phyloP scores from a whole-genome alignment of 2,888 invertebrate species.

The Timandra comae region DNA sequence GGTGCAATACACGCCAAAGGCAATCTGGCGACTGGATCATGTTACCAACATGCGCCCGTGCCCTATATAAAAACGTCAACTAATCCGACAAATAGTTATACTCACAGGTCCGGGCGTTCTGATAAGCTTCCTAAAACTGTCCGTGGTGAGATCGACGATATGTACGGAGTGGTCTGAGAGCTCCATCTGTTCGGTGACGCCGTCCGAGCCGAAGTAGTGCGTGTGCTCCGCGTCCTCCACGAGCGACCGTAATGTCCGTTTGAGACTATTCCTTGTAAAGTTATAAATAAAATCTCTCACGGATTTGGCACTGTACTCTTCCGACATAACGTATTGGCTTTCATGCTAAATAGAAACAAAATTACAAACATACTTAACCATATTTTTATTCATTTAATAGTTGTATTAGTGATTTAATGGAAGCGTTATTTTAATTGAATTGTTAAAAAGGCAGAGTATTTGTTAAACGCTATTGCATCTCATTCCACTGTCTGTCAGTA shows the following conservation, averaged over 20 bases:
- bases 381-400: not conserved
- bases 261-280: constrained; percentile 58
- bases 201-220: constrained; percentile 55
- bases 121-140: constrained; percentile 79
- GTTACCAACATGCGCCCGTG: no score
- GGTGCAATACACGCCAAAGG: not conserved
- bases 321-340: constrained; percentile 79
- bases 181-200: constrained; percentile 24
- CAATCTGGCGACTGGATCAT: no score
- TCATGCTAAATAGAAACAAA: constrained; percentile 76
- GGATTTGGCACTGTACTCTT: constrained; percentile 64
- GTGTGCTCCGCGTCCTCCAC: constrained; percentile 54
- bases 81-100: constrained; percentile 9
- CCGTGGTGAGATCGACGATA: constrained; percentile 80
- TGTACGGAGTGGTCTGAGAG: constrained; percentile 51
- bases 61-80: no score
- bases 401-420: no score
- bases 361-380: not conserved
- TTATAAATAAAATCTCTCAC: constrained; percentile 74
- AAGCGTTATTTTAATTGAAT: no score
- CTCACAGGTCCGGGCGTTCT: constrained; percentile 78
- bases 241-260: constrained; percentile 55
- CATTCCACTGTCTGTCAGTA: no score
- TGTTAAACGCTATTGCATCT: no score
- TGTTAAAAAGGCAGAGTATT: no score